Percentiles rank a stretch among this genome's conserved stretches.
Conservation (phyloP, 2,797 vertebrate genomes). For the Lacerta agilis region DNA sequence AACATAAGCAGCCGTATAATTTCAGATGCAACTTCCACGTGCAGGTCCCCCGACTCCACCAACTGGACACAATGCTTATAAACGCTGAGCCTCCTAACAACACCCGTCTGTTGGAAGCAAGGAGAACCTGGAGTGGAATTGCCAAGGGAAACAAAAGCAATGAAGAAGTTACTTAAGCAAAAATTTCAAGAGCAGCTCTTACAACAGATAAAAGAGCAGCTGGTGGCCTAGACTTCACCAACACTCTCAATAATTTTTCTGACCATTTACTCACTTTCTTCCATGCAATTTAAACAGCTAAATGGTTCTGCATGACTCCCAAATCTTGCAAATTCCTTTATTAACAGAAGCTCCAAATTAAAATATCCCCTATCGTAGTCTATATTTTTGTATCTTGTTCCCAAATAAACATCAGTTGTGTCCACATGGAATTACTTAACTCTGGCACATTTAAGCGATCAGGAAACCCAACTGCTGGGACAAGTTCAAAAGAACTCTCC, state of each 20-base stretch:
- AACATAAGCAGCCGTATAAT: conserved; percentile 94
- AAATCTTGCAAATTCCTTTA: not conserved
- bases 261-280: not conserved
- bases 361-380: not conserved
- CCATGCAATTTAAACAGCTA: not conserved
- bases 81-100: conserved; percentile 83
- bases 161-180: not conserved
- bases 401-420: not conserved
- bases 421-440: fast-evolving
- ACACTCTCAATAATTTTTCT: not conserved
- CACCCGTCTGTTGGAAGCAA: conserved; percentile 79
- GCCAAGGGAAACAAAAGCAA: not conserved
- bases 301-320: not conserved
- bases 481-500: not conserved
- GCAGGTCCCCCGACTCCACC: conserved; percentile 94
- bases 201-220: too few species aligned
- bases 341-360: not conserved
- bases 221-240: not conserved
- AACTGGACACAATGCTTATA: conserved; percentile 90
- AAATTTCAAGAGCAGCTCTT: not conserved
- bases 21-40: conserved; percentile 87
- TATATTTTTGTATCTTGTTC: not conserved
- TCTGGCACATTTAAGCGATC: not conserved
- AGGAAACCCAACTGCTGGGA: not conserved
- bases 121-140: conserved; percentile 83